phyloP scores from a whole-genome alignment of 1,140 invertebrate genomes.

The Caenorhabditis tropicalis region DNA sequence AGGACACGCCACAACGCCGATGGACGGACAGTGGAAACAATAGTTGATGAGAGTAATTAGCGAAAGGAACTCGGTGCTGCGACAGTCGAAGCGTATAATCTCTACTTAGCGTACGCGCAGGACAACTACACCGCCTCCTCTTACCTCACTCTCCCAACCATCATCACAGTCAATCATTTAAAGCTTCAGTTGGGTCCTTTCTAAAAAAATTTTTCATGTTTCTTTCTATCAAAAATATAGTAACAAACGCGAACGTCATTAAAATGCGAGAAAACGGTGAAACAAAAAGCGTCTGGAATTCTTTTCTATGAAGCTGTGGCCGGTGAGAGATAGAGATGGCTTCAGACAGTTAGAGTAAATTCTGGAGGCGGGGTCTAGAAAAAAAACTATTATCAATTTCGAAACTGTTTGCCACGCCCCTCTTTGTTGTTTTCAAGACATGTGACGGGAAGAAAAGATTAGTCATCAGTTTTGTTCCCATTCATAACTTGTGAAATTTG shows the following conservation, averaged over 20 bases:
- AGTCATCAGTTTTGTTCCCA: no score
- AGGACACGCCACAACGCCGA: neutral
- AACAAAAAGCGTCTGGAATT: no score
- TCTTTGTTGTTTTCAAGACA: no score
- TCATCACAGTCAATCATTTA: no score
- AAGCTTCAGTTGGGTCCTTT: no score
- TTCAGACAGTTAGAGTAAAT: neutral
- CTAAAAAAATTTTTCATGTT: no score
- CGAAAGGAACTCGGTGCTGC: constrained; percentile 40
- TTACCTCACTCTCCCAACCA: neutral
- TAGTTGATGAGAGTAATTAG: constrained; percentile 45
- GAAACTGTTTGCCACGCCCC: neutral
- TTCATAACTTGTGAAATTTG: no score
- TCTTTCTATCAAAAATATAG: no score
- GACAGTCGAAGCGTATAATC: constrained; percentile 44
- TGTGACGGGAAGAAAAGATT: no score
- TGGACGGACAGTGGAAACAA: constrained; percentile 20
- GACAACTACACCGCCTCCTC: constrained; percentile 23
- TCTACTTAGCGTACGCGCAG: constrained; percentile 41
- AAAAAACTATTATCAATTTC: neutral
- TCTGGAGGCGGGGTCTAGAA: neutral
- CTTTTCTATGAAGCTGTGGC: no score
- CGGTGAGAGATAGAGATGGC: neutral
- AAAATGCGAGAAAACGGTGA: no score
- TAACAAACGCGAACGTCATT: no score